Evolutionary conservation across 2,113 vertebrate species (phyloP), one percentile per base, ranked within the genome.

Genomic region (Gallinago media): DNA sequence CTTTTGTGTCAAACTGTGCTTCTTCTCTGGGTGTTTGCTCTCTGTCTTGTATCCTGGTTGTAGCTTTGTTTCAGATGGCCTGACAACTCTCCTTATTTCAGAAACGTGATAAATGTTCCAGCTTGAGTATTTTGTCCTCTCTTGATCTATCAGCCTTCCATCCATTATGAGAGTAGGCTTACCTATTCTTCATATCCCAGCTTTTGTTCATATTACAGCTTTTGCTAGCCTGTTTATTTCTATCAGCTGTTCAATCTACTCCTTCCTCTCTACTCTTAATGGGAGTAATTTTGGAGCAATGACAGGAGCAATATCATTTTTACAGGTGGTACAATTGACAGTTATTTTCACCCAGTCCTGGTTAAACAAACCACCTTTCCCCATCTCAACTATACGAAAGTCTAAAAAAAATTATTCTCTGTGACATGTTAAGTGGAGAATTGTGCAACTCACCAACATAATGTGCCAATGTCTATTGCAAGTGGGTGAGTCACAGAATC

Each of bases 201-300:
- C 0, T 63, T 94, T 72, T 44, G 3, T 73, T 76, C 36, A 38
- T 38, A 38, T 27, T 16, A 49, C 3, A 62, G 0, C 0, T 63
- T 94, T 72, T 44, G 3, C 68, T 76, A 73, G 2, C 9, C 56
- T 63, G 6, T 40, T 71, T 77, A 17, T 81, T 77, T 87, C 55
- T 66, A 74, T 16, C 2, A 3, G 36, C 4, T 81, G 21, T 66
- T 12, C 8, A 79, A 63, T 86, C 61, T 75, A 34, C 47, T 78
- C 20, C 11, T 88, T 81, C 32, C 15, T 75, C 21, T 58, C 70
- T 20, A 13, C 5, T 46, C 21, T 47, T 55, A 38, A 38, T 6
- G 56, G 50, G 73, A 91, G 40, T 44, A 66, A 50, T 49, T 94
- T 84, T 74, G 21, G 18, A 87, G 18, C 18, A 76, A 61, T 0